A percentile compares a stretch with the other conserved stretches of the same genome.
These are phyloP conservation scores for Circaetus cinerascens DNA, from an alignment of 2,113 vertebrate genomes.

Conservation along the genomic window DNA sequence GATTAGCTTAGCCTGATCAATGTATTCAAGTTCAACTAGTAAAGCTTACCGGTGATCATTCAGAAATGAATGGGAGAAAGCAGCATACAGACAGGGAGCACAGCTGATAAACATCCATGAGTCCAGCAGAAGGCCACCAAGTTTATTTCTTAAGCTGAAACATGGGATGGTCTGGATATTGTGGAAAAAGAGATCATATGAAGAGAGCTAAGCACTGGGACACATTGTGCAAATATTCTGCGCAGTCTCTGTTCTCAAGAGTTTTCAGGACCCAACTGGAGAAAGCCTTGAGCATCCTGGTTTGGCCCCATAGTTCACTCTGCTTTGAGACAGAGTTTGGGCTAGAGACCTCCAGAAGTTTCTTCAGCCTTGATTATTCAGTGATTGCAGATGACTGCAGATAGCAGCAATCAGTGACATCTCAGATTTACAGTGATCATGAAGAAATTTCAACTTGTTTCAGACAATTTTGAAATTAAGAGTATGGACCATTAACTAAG, in stretches of 20 bases:
- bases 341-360: background rate
- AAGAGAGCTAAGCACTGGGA: background rate
- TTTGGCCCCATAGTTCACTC: background rate
- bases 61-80: background rate
- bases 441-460: background rate
- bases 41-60: background rate
- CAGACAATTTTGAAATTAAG: background rate
- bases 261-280: background rate
- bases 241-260: background rate
- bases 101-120: background rate
- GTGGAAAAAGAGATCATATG: background rate
- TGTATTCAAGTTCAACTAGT: background rate
- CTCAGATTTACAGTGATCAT: background rate
- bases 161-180: background rate
- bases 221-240: rapidly evolving
- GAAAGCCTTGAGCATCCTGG: background rate
- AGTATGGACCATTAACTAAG: background rate
- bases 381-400: background rate
- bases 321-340: background rate
- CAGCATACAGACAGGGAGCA: background rate
- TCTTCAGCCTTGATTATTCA: background rate
- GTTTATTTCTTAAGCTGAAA: background rate
- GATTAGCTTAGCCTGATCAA: too few species aligned
- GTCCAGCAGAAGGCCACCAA: background rate
- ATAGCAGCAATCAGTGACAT: background rate